Conservation (phyloP, 23 tunicate genomes). For the Halocynthia roretzi region DNA sequence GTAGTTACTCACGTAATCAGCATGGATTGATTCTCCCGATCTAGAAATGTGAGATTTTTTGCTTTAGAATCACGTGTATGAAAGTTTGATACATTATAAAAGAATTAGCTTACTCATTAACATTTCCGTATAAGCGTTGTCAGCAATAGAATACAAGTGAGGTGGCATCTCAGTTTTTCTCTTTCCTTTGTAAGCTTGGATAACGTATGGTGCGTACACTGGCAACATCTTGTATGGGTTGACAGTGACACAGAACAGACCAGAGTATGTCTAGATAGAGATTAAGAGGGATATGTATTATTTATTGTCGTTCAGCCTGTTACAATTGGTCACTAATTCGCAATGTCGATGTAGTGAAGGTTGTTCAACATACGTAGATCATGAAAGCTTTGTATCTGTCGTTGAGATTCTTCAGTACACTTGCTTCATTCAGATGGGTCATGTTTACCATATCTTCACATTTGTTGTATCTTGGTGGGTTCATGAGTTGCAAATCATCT, state of each 20-base stretch:
- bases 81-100: no score
- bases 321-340: no score
- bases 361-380: conserved; percentile 62
- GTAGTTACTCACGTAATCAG: conserved; percentile 75
- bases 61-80: background rate
- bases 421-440: conserved; percentile 93
- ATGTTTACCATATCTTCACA: conserved; percentile 93
- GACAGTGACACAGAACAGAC: conserved; percentile 94
- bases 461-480: conserved; percentile 81
- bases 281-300: no score
- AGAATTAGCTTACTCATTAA: conserved; percentile 54
- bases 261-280: conserved; percentile 66
- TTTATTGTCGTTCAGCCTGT: no score
- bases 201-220: conserved; percentile 88
- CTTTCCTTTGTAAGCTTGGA: conserved; percentile 84
- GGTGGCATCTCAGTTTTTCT: conserved; percentile 97
- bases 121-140: conserved; percentile 99
- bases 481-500: conserved; percentile 77
- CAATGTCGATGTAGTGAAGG: background rate
- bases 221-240: conserved; percentile 98
- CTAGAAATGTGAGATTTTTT: conserved; percentile 15
- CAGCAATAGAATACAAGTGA: conserved; percentile 91
- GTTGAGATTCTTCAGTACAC: conserved; percentile 71
- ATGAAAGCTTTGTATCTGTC: conserved; percentile 69
- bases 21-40: conserved; percentile 95